These are phyloP conservation scores for Rhyacophila brunnea DNA, from an alignment of 1,140 invertebrate genomes.

Conservation along the genomic window DNA sequence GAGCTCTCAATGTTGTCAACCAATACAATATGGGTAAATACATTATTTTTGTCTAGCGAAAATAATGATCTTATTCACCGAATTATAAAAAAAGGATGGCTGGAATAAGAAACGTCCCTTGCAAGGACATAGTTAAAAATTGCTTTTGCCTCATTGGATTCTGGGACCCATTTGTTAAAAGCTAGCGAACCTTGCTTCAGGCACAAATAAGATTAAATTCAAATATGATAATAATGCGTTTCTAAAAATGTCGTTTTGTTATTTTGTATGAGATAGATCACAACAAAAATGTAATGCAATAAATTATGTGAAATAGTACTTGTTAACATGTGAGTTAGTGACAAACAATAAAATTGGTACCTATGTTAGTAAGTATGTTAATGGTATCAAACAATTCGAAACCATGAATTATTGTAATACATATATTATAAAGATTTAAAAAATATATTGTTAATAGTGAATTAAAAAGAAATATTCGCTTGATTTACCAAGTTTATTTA, in stretches of 20 bases:
- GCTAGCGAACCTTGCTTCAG: slow-evolving; percentile 4
- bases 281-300: too few relatives aligned
- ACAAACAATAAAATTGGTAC: too few relatives aligned
- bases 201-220: slow-evolving; percentile 30
- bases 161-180: slow-evolving; percentile 14
- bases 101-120: slow-evolving; percentile 25
- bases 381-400: too few relatives aligned
- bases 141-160: slow-evolving; percentile 29
- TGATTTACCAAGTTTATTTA: too few relatives aligned
- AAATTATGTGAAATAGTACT: too few relatives aligned
- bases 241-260: background rate
- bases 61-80: slow-evolving; percentile 32
- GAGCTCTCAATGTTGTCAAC: slow-evolving; percentile 25
- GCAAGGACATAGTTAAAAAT: slow-evolving; percentile 20
- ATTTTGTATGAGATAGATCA: too few relatives aligned
- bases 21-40: slow-evolving; percentile 29
- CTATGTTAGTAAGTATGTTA: too few relatives aligned
- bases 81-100: slow-evolving; percentile 28
- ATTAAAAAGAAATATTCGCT: too few relatives aligned
- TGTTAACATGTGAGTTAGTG: too few relatives aligned
- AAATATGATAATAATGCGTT: slow-evolving; percentile 31
- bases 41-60: slow-evolving; percentile 31
- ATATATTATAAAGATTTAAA: too few relatives aligned
- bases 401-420: too few relatives aligned
- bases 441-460: too few relatives aligned